A percentile compares a stretch with the other conserved stretches of the same genome.
phyloP scores from a whole-genome alignment of 1,140 invertebrate genomes.

The Ceratosolen solmsi region DNA sequence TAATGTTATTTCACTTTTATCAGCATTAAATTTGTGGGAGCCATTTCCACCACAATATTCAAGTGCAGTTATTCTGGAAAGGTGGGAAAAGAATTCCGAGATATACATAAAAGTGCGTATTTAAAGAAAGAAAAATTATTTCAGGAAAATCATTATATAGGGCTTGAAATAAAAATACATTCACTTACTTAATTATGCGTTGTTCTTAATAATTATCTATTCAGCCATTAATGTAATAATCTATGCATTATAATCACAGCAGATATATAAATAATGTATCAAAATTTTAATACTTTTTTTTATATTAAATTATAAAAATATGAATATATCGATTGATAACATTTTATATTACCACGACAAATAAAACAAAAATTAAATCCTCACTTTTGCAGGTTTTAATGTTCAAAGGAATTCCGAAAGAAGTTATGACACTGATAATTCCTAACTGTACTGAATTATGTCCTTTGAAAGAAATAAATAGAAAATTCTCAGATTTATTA shows the following conservation, averaged over 20 bases:
- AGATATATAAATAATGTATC: no score
- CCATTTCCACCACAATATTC: slow-evolving; percentile 74
- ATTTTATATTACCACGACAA: no score
- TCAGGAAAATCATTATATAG: no score
- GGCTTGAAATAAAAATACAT: no score
- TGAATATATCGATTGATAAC: no score
- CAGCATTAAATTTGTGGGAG: slow-evolving; percentile 78
- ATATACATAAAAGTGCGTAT: slow-evolving; percentile 52
- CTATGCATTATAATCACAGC: no score
- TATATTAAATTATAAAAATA: no score
- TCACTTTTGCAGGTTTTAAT: slow-evolving; percentile 7
- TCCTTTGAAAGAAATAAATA: background rate
- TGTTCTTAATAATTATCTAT: no score
- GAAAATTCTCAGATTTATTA: background rate
- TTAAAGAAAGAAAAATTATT: no score
- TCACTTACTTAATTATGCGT: no score
- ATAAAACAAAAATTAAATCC: background rate
- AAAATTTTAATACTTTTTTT: no score
- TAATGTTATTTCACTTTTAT: slow-evolving; percentile 79
- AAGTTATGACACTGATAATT: background rate
- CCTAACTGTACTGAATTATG: slow-evolving; percentile 27
- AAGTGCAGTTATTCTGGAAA: slow-evolving; percentile 68
- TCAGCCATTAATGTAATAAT: no score
- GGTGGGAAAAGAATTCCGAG: slow-evolving; percentile 35
- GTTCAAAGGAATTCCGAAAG: slow-evolving; percentile 25